Evolutionary conservation across 2,888 invertebrate species (phyloP).

Genomic region (Xanthostigma xanthostigma): DNA sequence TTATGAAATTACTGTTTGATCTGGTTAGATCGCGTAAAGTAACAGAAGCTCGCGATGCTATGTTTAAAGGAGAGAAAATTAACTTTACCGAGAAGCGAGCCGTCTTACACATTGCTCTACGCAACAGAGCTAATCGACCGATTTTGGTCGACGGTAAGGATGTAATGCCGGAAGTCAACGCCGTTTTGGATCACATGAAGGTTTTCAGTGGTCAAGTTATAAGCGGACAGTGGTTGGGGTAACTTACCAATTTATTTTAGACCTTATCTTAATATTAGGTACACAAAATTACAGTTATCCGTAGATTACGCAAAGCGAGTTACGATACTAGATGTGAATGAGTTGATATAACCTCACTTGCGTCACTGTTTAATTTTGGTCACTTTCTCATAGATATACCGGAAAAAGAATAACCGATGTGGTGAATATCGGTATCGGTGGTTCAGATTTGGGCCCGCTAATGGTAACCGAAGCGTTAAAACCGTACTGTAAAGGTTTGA

Average conservation of each 20-base stretch:
- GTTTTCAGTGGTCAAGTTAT: slow-evolving; percentile 71
- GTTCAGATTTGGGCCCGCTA: slow-evolving; percentile 94
- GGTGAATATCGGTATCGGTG: slow-evolving; percentile 98
- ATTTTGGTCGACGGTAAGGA: slow-evolving; percentile 76
- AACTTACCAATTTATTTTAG: slow-evolving; percentile 10
- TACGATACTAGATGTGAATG: neutral
- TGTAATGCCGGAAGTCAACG: slow-evolving; percentile 85
- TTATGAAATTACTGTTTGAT: slow-evolving; percentile 57
- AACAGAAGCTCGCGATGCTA: slow-evolving; percentile 71
- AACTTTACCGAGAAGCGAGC: slow-evolving; percentile 96
- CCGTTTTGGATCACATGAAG: slow-evolving; percentile 88
- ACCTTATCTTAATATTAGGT: neutral
- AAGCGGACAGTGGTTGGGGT: slow-evolving; percentile 55
- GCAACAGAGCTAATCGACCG: slow-evolving; percentile 67
- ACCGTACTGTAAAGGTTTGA: slow-evolving; percentile 74
- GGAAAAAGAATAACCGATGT: slow-evolving; percentile 93
- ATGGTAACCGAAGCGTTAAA: slow-evolving; percentile 99
- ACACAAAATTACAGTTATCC: no score
- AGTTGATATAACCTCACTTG: slow-evolving; percentile 1
- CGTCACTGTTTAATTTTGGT: neutral
- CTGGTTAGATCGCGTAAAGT: slow-evolving; percentile 73
- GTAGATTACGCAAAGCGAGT: no score
- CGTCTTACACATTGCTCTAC: slow-evolving; percentile 86
- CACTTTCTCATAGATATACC: slow-evolving; percentile 45
- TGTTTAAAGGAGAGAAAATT: slow-evolving; percentile 89